phyloP scores from a whole-genome alignment of 2,113 vertebrate species.

The Chaetops frenatus region DNA sequence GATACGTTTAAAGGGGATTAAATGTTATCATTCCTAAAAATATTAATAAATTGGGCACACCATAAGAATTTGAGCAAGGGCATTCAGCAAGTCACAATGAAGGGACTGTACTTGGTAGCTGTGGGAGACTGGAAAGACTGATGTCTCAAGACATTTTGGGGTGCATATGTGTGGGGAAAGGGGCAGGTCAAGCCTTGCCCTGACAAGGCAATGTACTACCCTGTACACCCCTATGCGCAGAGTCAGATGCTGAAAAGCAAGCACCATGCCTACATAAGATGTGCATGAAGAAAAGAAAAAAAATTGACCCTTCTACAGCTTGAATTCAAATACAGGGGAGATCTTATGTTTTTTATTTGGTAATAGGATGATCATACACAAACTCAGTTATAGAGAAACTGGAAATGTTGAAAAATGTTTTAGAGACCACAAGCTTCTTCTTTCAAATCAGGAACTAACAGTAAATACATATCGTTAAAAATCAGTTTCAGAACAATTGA shows the following conservation, averaged over 20 bases:
- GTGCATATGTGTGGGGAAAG: not conserved
- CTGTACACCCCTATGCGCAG: too few species aligned
- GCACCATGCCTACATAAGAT: not conserved
- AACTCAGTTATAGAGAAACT: slow-evolving; percentile 49
- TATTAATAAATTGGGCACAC: not conserved
- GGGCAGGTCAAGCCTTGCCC: not conserved
- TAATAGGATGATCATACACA: slow-evolving; percentile 54
- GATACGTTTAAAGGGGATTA: not conserved
- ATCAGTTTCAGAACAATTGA: slow-evolving; percentile 35
- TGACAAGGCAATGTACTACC: not conserved
- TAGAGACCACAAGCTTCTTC: slow-evolving; percentile 30
- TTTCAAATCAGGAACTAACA: slow-evolving; percentile 46
- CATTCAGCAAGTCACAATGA: not conserved
- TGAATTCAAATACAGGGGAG: slow-evolving; percentile 21
- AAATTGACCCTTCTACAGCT: not conserved
- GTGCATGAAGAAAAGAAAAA: not conserved
- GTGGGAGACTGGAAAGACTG: not conserved
- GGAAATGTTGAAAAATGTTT: slow-evolving; percentile 9
- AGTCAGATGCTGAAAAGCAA: not conserved
- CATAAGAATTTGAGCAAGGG: not conserved
- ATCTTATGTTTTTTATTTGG: slow-evolving; percentile 65
- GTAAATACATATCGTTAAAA: slow-evolving; percentile 26
- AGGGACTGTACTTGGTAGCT: not conserved
- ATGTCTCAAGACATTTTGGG: not conserved
- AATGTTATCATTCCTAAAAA: not conserved